These are phyloP conservation scores for Ophraella communa DNA, from an alignment of 2,888 invertebrate species.

Conservation along the genomic window DNA sequence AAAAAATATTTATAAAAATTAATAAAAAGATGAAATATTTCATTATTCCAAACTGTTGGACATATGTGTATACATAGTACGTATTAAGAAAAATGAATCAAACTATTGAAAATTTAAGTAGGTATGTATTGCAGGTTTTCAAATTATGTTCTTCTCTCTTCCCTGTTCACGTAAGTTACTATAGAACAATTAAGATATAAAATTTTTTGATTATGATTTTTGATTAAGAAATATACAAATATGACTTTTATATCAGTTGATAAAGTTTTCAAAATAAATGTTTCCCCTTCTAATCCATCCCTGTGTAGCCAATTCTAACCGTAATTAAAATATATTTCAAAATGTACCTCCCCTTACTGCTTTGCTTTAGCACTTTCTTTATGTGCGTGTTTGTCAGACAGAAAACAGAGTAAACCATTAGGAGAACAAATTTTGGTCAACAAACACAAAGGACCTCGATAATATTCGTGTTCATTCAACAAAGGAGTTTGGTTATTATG, in stretches of 20 bases:
- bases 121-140: no score
- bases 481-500: background rate
- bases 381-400: conserved; percentile 26
- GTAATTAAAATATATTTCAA: conserved; percentile 6
- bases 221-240: no score
- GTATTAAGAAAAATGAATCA: no score
- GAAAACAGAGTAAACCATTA: conserved; percentile 25
- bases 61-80: no score
- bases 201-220: no score
- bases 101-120: no score
- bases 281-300: background rate
- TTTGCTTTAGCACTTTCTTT: conserved; percentile 9
- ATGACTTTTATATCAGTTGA: background rate
- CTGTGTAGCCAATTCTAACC: background rate
- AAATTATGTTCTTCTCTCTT: no score
- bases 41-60: no score
- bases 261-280: background rate
- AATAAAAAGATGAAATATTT: no score
- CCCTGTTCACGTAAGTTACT: no score
- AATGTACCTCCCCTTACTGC: conserved; percentile 8
- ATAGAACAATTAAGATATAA: no score
- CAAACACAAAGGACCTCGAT: conserved; percentile 3
- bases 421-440: conserved; percentile 15
- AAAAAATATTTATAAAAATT: no score
- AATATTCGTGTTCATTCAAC: background rate